Base-by-base conservation (phyloP, 30 jellyfish, hydroid and myxozoan genomes). In the Turritopsis rubra region DNA sequence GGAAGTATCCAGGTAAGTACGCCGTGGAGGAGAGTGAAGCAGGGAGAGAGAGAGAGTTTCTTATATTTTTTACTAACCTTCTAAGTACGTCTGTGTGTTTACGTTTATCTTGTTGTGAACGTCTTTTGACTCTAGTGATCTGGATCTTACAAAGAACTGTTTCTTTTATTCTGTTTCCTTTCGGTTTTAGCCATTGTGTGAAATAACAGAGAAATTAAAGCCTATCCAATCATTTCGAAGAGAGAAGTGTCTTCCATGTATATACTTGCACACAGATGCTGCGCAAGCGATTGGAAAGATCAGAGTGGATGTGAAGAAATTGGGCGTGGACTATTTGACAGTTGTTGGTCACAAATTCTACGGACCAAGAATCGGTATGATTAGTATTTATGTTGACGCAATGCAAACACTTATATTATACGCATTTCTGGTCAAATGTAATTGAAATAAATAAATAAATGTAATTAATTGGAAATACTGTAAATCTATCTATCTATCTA, bases 1-100 rank as follows among this genome's bases (percentile, higher is more conserved):
- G 98, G 98, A 29, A 90, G 85, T 24, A 84, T 92, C 21, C 98
- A 92, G 95, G 98, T 92, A n/a, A n/a, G n/a, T n/a, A n/a, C n/a
- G n/a, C n/a, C n/a, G n/a, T n/a, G n/a, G n/a, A 41, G 9, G 65
- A 54, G 52, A 19, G n/a, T n/a, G n/a, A n/a, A n/a, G n/a, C n/a
- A n/a, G n/a, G n/a, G n/a, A n/a, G n/a, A n/a, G n/a, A n/a, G n/a
- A n/a, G n/a, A n/a, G n/a, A n/a, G n/a, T 28, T 23, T n/a, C 72
- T 54, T 54, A 16, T 54, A 54, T 54, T 54, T 54, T n/a, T 16
- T 54, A 54, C n/a, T 54, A 54, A n/a, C 72, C 72, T 16, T n/a
- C n/a, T n/a, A n/a, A n/a, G n/a, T n/a, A n/a, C n/a, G n/a, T n/a
- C n/a, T n/a, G n/a, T n/a, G n/a, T n/a, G n/a, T n/a, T n/a, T n/a